Evolutionary conservation across 1,140 invertebrate genomes (phyloP), one percentile per base, ranked within the genome.

Genomic region (Platyscapa corneri): DNA sequence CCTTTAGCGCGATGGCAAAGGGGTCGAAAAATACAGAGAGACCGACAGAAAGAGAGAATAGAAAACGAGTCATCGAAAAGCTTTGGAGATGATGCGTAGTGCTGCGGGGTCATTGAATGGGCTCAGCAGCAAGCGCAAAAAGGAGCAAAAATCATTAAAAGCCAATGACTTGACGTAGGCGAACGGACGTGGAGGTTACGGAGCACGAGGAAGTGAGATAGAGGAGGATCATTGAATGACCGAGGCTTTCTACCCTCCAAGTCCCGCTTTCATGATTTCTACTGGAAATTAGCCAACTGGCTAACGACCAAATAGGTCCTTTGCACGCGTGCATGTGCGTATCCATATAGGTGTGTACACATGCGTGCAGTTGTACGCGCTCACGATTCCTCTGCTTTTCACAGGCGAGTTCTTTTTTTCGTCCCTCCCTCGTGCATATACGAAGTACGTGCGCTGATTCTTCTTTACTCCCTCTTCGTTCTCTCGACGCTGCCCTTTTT

Each of bases 261-360:
- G 87, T 87, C 85, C 83, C 83, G 91, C 91, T 92, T 92, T 92
- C 90, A 91, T 93, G 92, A 92, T 92, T 92, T 89, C 91, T 93
- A 91, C 91, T 92, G 93, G 92, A 93, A 93, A 93, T 92, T 93
- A 93, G 92, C 92, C 92, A 93, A 92, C 92, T 93, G 92, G 91
- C 92, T 93, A 91, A 92, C 92, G 90, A 93, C 90, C 93, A 93
- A 93, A 93, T 92, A 91, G 90, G 82, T 89, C 87, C 90, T 89
- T 88, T 88, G 83, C 88, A 86, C 77, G 87, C 79, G 8, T 37
- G 56, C 39, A 49, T 67, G 23, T 53, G 53, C 72, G 64, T 8
- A 20, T n/a, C 27, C 46, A 37, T 34, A 20, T 23, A 20, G 18
- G 18, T 42, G 37, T 42, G 70, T 32, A 16, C 8, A 12, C 67